Percentiles rank a stretch among this genome's conserved stretches.
Conservation (phyloP, 2,888 invertebrate species). For the Ischnus inquisitorius region DNA sequence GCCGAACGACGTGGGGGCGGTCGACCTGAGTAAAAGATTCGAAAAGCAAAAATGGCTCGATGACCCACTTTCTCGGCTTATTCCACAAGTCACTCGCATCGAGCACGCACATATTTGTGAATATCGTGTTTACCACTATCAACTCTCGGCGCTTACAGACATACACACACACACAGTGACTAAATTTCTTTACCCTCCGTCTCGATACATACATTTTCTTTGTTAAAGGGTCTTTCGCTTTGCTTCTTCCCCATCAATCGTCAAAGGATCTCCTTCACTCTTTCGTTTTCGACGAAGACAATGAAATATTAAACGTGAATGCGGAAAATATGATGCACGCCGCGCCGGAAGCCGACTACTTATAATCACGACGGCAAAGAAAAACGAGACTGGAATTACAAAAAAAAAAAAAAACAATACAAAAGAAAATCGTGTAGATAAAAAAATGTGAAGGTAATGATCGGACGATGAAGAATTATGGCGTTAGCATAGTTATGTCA, state of each 20-base stretch:
- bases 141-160: neutral
- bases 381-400: constrained; percentile 2
- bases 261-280: neutral
- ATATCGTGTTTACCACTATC: neutral
- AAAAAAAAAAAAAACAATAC: too few species aligned
- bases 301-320: constrained; percentile 12
- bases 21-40: neutral
- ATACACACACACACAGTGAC: neutral
- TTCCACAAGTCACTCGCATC: constrained; percentile 9
- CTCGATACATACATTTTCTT: neutral
- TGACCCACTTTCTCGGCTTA: neutral
- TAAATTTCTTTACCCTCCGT: neutral
- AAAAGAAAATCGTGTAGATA: neutral
- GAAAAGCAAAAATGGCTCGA: constrained; percentile 13
- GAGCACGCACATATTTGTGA: neutral
- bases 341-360: constrained; percentile 13
- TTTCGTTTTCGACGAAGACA: neutral
- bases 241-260: neutral
- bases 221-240: constrained; percentile 1
- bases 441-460: neutral
- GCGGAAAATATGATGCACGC: constrained; percentile 12
- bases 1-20: neutral
- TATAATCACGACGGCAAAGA: neutral
- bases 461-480: neutral
- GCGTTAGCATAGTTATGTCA: too few species aligned